phyloP scores from a whole-genome alignment of 2,888 invertebrate genomes.

The Ferrisia virgata region DNA sequence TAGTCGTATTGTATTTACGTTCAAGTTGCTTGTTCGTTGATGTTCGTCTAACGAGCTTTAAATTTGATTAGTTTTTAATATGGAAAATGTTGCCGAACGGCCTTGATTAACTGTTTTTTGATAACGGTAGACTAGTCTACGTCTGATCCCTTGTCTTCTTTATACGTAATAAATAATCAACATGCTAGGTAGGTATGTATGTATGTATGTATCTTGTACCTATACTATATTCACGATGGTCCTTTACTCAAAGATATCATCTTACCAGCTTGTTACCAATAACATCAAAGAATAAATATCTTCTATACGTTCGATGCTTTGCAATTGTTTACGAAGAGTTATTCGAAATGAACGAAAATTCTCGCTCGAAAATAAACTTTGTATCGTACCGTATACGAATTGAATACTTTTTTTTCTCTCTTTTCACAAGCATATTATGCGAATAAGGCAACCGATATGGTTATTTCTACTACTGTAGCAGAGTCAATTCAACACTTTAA shows the following conservation, averaged over 20 bases:
- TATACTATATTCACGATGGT: too few relatives aligned
- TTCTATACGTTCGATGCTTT: background rate
- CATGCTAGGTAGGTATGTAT: too few relatives aligned
- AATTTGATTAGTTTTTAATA: constrained; percentile 6
- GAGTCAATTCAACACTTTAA: background rate
- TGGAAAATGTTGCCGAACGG: background rate
- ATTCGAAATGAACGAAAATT: background rate
- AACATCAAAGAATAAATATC: background rate
- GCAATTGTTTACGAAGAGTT: too few relatives aligned
- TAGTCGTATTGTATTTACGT: background rate
- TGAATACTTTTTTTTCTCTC: background rate
- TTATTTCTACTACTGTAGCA: background rate
- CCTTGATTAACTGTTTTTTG: background rate
- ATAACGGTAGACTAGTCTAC: background rate
- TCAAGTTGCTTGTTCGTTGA: background rate
- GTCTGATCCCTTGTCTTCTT: too few relatives aligned
- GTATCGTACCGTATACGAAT: background rate
- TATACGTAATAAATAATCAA: background rate
- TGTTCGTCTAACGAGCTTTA: background rate
- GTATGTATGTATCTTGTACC: too few relatives aligned
- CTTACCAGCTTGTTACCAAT: too few relatives aligned
- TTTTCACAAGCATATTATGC: background rate
- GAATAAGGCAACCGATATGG: background rate
- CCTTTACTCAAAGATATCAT: too few relatives aligned
- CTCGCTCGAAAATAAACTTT: background rate